Base-by-base conservation (phyloP, 2,797 vertebrate species). In the Apodemus agrarius region DNA sequence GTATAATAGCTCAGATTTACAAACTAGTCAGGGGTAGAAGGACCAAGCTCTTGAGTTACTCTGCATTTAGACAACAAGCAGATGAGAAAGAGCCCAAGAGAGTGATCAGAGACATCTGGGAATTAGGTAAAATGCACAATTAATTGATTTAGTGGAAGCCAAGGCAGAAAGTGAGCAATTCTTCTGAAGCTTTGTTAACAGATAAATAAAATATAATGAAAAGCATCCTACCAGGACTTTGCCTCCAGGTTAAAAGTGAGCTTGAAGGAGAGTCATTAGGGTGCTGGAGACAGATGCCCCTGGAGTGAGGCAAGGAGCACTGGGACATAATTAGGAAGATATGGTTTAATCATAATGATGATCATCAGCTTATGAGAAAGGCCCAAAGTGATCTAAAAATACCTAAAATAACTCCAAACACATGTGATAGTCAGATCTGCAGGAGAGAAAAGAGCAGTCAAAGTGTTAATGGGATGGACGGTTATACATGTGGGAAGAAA, bases 251-350 rank as follows among this genome's bases (percentile, higher is more conserved):
- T 90, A 49, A 26, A 87, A 11, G 46, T 83, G 6, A 34, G 17
- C 49, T 76, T 94, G 40, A 80, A 76, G 79, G 40, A 88, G 40
- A 37, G 76, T 84, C 82, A n/a, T 91, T 88, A 85, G 78, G 81
- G 13, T 81, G 78, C 22, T 87, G 31, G 19, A 87, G 61, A 93
- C 12, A 93, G 84, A 67, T 63, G 61, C 24, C 22, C 40, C 4
- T 84, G 40, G 26, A 72, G 24, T 80, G 22, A 87, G 54, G 54
- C 52, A 54, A 76, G 21, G n/a, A 72, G 13, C 74, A 69, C 43
- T 57, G n/a, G 54, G 24, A 88, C 46, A n/a, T 93, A 46, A 94
- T 88, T 81, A 90, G 59, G 72, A 84, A 19, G 37, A 29, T 61
- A 14, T n/a, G 72, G 43, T 92, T 94, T 92, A 69, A 61, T 93